A percentile compares a stretch with the other conserved stretches of the same genome.
phyloP scores from a whole-genome alignment of 2,888 invertebrate genomes.

The Boloria euphrosyne region DNA sequence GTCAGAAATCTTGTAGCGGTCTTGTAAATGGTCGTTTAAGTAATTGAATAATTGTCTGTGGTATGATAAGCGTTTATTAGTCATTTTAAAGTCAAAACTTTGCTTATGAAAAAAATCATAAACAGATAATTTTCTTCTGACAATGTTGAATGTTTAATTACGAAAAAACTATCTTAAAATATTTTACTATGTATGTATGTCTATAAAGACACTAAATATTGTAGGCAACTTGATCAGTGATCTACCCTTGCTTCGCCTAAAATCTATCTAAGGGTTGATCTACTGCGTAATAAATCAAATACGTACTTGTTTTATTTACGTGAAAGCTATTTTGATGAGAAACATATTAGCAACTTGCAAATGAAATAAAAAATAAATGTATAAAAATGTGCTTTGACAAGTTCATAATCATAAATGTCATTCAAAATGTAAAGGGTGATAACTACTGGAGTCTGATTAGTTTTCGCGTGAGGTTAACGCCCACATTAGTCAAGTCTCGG shows the following conservation, averaged over 20 bases:
- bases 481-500: conserved; percentile 19
- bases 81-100: neutral
- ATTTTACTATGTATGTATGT: too few relatives aligned
- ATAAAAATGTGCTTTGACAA: conserved; percentile 8
- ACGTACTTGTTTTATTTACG: too few relatives aligned
- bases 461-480: conserved; percentile 24
- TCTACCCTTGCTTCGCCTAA: too few relatives aligned
- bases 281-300: too few relatives aligned
- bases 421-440: conserved; percentile 18
- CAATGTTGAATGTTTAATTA: too few relatives aligned
- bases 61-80: neutral
- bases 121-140: too few relatives aligned
- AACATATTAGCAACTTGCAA: too few relatives aligned
- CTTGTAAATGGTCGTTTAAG: conserved; percentile 26
- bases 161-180: too few relatives aligned
- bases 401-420: conserved; percentile 20
- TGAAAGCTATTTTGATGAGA: neutral
- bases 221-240: too few relatives aligned
- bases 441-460: conserved; percentile 25
- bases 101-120: neutral
- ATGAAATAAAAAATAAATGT: conserved; percentile 7
- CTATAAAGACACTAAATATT: too few relatives aligned
- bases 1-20: conserved; percentile 43
- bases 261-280: too few relatives aligned
- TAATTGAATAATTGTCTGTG: conserved; percentile 14